Evolutionary conservation across 2,888 invertebrate genomes (phyloP), one percentile per base, ranked within the genome.

Genomic region (Rugalucina vietnamica): DNA sequence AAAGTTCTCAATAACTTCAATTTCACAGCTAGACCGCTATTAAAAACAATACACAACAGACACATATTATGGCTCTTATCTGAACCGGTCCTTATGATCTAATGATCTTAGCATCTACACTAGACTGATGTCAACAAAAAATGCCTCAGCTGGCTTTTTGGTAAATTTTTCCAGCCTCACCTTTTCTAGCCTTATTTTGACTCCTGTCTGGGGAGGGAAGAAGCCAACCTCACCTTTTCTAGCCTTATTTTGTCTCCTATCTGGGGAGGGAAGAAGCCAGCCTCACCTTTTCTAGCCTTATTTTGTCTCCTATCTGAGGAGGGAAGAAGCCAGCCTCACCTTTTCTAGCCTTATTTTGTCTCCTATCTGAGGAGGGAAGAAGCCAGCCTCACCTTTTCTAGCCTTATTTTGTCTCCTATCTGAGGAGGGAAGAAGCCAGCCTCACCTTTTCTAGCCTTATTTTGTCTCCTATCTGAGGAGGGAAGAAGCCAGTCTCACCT

Each of bases 281-380:
- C n/a, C 54, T 60, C 27, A 95, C 95, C 94, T 95, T 95, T 89
- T 96, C 95, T 57, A 95, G 86, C 65, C 94, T 91, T 43, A 95
- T 95, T 80, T 92, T 91, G 76, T 95, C 95, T 1, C 95, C 95
- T 75, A 95, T 93, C 69, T 94, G 93, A 10, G 95, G 93, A n/a
- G 93, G 93, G 43, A 95, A 93, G 73, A 92, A 91, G 49, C 94
- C 93, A 49, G n/a, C n/a, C 54, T 60, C 27, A 95, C 95, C 94
- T 95, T 95, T 89, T 96, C 95, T 57, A 95, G 86, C 65, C 94
- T 91, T 43, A 95, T 95, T 80, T 92, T 91, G 76, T 95, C 95
- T 1, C 95, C 95, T 75, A 95, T 93, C 69, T 94, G 93, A 10
- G 95, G 93, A n/a, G 93, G 93, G 43, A 95, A 93, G 73, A 92